Percentiles rank a stretch among this genome's conserved stretches.
phyloP scores from a whole-genome alignment of 2,113 vertebrate species.

The Mustela lutreola region DNA sequence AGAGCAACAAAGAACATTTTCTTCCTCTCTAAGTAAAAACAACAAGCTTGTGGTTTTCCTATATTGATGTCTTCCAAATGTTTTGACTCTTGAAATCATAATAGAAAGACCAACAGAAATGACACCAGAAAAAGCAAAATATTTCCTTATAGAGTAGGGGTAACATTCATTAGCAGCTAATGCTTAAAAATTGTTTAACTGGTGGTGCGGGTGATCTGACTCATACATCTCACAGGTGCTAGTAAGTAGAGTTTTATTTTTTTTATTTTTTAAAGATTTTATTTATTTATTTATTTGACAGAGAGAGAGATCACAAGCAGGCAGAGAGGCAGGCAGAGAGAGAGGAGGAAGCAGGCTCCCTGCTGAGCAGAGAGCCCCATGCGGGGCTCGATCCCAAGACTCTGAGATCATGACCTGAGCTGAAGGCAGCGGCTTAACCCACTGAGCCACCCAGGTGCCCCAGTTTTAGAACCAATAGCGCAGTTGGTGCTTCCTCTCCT shows the following conservation, averaged over 20 bases:
- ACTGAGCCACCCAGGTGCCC: no score
- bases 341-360: no score
- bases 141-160: not conserved
- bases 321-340: no score
- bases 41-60: not conserved
- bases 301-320: no score
- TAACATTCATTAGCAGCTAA: not conserved
- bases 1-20: not conserved
- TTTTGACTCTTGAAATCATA: slow-evolving; percentile 9
- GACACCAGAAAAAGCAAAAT: not conserved
- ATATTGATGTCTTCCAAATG: not conserved
- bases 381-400: no score
- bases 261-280: no score
- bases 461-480: not conserved
- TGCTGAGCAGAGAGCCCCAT: no score
- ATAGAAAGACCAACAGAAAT: not conserved
- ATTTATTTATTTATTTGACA: no score
- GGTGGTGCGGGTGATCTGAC: not conserved
- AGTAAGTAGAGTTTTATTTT: not conserved
- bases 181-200: not conserved
- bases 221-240: no score
- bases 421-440: no score
- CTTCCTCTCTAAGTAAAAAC: not conserved
- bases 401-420: no score
- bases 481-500: not conserved